These are phyloP conservation scores for Gisinianus flammeolus DNA, from an alignment of 2,888 invertebrate species.

Conservation along the genomic window DNA sequence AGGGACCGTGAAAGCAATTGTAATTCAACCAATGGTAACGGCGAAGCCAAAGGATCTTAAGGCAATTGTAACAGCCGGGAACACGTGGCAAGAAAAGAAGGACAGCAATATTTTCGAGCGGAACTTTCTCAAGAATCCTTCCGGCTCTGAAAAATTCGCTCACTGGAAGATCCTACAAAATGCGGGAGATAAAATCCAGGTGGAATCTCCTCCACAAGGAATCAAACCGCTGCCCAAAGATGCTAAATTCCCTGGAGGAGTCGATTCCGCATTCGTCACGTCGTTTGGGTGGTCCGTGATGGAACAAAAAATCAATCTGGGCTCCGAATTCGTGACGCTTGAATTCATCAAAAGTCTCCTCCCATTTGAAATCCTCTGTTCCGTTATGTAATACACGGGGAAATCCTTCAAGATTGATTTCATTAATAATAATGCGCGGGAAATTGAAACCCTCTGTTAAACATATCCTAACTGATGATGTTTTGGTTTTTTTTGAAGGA, in stretches of 20 bases:
- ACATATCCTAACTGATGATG: neutral
- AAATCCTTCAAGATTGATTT: neutral
- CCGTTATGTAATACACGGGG: neutral
- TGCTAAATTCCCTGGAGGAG: neutral
- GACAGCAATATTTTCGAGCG: too few relatives aligned
- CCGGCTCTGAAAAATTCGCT: neutral
- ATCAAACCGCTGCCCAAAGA: neutral
- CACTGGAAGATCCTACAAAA: neutral
- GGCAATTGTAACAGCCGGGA: too few relatives aligned
- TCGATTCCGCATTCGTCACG: neutral
- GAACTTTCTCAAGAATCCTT: neutral
- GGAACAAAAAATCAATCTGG: neutral
- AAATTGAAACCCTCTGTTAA: neutral
- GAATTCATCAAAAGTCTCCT: neutral
- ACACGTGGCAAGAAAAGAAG: too few relatives aligned
- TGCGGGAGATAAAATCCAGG: neutral
- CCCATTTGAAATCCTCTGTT: neutral
- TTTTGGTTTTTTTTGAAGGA: neutral
- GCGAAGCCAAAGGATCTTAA: neutral
- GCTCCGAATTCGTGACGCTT: neutral
- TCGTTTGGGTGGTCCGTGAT: neutral
- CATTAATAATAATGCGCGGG: too few relatives aligned
- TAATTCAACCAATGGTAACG: neutral
- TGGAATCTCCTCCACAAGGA: neutral
- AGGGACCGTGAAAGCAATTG: neutral